phyloP scores from a whole-genome alignment of 1,140 invertebrate species.

The Homarus americanus region DNA sequence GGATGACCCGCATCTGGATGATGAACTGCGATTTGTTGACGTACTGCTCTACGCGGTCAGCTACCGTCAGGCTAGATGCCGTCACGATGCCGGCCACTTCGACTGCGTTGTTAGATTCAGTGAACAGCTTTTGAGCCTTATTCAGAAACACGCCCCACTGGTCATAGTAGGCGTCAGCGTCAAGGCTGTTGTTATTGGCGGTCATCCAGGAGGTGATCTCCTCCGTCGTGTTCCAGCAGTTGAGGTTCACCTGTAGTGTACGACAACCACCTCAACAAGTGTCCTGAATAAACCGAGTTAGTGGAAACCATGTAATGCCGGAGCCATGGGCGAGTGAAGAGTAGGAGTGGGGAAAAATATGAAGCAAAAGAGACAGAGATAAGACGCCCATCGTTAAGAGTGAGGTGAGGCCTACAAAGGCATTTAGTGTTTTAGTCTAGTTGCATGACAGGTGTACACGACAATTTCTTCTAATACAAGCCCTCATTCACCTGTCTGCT shows the following conservation, averaged over 20 bases:
- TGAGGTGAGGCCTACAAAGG: no score
- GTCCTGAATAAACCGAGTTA: no score
- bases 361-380: no score
- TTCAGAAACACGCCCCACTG: conserved; percentile 46
- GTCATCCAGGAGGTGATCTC: conserved; percentile 85
- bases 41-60: conserved; percentile 17
- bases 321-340: no score
- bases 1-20: conserved; percentile 61
- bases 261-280: no score
- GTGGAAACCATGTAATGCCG: no score
- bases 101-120: not conserved
- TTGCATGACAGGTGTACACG: no score
- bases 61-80: conserved; percentile 63
- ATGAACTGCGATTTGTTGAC: conserved; percentile 65
- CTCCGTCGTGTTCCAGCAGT: conserved; percentile 87
- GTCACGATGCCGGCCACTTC: conserved; percentile 65
- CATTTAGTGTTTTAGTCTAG: no score
- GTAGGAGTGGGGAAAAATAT: no score
- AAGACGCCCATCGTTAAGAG: no score
- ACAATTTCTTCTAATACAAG: no score
- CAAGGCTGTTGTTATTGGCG: conserved; percentile 82
- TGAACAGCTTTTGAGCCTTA: conserved; percentile 1
- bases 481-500: no score
- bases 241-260: conserved; percentile 54
- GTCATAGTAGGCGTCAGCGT: conserved; percentile 76